These are phyloP conservation scores for Xiphophorus birchmanni DNA, from an alignment of 2,797 vertebrate genomes.

Conservation along the genomic window DNA sequence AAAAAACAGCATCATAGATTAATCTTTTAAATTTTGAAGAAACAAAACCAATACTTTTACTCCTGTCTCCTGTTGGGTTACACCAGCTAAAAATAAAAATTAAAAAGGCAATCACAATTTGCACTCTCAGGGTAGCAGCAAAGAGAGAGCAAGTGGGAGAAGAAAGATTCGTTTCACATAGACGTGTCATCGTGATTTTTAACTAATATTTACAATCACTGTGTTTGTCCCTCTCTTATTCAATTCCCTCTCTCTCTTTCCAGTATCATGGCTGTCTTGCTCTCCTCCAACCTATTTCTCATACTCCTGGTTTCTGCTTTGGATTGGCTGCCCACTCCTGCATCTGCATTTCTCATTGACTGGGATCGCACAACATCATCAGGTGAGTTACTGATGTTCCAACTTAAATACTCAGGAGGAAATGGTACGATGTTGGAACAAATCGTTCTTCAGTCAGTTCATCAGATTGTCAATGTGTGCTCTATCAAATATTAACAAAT, in stretches of 20 bases:
- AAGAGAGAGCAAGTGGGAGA: slow-evolving; percentile 10
- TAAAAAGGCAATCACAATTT: slow-evolving; percentile 46
- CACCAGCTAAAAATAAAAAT: slow-evolving; percentile 62
- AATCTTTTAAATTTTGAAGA: slow-evolving; percentile 24
- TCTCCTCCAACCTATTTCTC: slow-evolving; percentile 48
- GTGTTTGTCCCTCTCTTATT: slow-evolving; percentile 37
- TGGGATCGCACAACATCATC: slow-evolving; percentile 49
- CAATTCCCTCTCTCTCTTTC: slow-evolving; percentile 22
- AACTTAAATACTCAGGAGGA: background rate
- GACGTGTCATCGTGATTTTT: slow-evolving; percentile 51
- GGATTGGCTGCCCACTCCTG: slow-evolving; percentile 58
- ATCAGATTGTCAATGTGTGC: slow-evolving; percentile 23
- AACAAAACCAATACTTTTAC: slow-evolving; percentile 46
- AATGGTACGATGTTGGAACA: background rate
- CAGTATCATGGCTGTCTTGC: slow-evolving; percentile 65
- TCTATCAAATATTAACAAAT: slow-evolving; percentile 69
- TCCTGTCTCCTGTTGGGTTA: slow-evolving; percentile 45
- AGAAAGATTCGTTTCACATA: slow-evolving; percentile 50
- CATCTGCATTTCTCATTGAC: slow-evolving; percentile 52
- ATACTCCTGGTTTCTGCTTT: slow-evolving; percentile 62
- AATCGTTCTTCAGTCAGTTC: slow-evolving; percentile 15
- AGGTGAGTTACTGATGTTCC: slow-evolving; percentile 54
- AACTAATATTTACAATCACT: slow-evolving; percentile 57
- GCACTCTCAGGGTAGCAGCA: slow-evolving; percentile 16
- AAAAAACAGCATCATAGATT: slow-evolving; percentile 15